Evolutionary conservation across 2,113 vertebrate genomes (phyloP).

Genomic region (Geothlypis trichas): DNA sequence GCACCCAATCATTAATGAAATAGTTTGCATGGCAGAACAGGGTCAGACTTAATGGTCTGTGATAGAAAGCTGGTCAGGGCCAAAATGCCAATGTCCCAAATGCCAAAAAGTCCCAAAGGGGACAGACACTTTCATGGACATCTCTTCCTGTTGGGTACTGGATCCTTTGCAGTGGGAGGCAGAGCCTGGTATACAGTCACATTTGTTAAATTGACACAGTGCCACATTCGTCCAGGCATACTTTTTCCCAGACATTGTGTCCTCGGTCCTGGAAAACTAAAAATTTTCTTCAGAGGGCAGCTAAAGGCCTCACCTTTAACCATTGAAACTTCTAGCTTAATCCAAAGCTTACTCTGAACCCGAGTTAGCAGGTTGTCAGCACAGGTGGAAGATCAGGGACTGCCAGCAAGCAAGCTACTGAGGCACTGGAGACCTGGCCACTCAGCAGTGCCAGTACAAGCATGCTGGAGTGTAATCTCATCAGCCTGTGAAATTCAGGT

Average conservation of each 20-base stretch:
- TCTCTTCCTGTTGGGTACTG: not conserved
- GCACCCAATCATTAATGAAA: not conserved
- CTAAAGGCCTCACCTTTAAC: not conserved
- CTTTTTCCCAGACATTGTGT: not conserved
- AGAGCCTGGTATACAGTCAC: not conserved
- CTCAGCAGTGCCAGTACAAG: not conserved
- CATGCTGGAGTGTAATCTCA: not conserved
- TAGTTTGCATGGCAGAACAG: not conserved
- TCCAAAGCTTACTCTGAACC: not conserved
- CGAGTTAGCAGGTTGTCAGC: not conserved
- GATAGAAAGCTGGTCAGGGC: not conserved
- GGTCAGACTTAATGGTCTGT: not conserved
- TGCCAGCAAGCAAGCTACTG: not conserved
- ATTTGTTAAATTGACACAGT: not conserved
- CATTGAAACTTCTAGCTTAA: not conserved
- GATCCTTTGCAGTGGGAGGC: not conserved
- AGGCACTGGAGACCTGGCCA: not conserved
- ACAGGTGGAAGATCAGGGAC: not conserved
- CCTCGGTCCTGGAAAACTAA: not conserved
- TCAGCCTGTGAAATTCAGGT: accelerated
- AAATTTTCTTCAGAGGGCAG: not conserved
- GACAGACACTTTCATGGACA: not conserved
- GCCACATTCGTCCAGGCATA: not conserved
- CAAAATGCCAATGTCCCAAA: not conserved
- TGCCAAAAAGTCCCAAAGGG: too few relatives aligned